Evolutionary conservation across 2,888 invertebrate species (phyloP).

Genomic region (Monoplex corrugatus): DNA sequence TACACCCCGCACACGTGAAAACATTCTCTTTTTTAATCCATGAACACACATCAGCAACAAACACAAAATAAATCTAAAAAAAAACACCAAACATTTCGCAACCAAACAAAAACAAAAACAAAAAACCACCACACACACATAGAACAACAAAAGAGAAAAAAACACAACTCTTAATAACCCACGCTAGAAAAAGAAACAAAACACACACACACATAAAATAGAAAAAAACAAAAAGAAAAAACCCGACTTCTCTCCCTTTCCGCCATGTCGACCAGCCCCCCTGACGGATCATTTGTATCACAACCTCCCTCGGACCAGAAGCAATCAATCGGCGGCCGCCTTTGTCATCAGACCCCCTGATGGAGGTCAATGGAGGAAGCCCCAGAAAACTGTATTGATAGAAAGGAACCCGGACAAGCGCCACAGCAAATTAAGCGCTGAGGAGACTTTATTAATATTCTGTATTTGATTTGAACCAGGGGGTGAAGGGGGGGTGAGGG

Average conservation of each 20-base stretch:
- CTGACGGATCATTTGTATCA: neutral
- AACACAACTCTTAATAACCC: neutral
- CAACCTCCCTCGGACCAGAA: neutral
- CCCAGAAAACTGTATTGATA: slow-evolving; percentile 4
- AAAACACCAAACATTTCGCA: neutral
- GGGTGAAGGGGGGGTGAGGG: too few species aligned
- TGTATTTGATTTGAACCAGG: slow-evolving; percentile 49
- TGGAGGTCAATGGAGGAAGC: neutral
- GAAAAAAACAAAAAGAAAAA: too few species aligned
- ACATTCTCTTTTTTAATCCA: too few species aligned
- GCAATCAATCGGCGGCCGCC: slow-evolving; percentile 1
- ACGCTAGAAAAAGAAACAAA: neutral
- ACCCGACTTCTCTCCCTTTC: too few species aligned
- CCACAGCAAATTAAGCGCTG: slow-evolving; percentile 44
- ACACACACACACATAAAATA: neutral
- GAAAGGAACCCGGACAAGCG: slow-evolving; percentile 29
- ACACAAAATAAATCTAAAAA: neutral
- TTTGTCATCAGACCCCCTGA: neutral
- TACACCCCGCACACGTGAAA: too few species aligned
- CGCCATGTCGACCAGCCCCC: too few species aligned
- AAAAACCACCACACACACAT: neutral
- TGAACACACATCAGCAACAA: too few species aligned
- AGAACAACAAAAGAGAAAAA: neutral
- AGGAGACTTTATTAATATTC: slow-evolving; percentile 54
- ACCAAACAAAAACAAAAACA: neutral